These are phyloP conservation scores for Brenthis hecate DNA, from an alignment of 2,888 invertebrate genomes.

Conservation along the genomic window DNA sequence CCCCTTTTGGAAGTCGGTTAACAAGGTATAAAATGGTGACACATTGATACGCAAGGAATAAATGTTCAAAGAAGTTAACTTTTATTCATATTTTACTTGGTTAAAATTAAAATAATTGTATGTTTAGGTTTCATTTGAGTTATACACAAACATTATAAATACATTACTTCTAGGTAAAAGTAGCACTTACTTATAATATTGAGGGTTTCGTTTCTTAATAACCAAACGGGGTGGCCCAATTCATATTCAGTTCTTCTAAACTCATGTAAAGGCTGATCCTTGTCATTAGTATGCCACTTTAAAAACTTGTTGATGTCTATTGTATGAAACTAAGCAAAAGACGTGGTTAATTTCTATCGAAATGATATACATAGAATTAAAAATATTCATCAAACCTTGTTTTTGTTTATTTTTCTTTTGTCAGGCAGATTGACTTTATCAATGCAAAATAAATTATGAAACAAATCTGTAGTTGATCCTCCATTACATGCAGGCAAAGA, in stretches of 20 bases:
- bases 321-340: constrained; percentile 47
- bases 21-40: not conserved
- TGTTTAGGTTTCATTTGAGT: not conserved
- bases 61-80: not conserved
- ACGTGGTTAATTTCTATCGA: not conserved
- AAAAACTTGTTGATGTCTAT: constrained; percentile 43
- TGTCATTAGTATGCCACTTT: constrained; percentile 54
- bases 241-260: constrained; percentile 57
- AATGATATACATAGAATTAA: not conserved
- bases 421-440: constrained; percentile 67
- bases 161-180: not conserved
- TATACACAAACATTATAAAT: constrained; percentile 7
- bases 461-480: constrained; percentile 39
- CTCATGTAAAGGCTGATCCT: constrained; percentile 39
- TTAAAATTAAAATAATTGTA: constrained; percentile 2
- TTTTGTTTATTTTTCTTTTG: constrained; percentile 46
- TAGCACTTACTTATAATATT: constrained; percentile 56
- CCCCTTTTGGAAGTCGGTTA: no score
- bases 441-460: constrained; percentile 65
- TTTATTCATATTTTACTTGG: not conserved
- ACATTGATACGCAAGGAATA: not conserved
- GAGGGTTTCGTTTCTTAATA: constrained; percentile 58
- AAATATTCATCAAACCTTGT: constrained; percentile 47
- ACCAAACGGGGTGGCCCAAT: constrained; percentile 62
- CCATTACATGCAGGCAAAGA: constrained; percentile 45